Base-by-base conservation (phyloP, 2,888 invertebrate species). In the Lepidochitona cinerea region DNA sequence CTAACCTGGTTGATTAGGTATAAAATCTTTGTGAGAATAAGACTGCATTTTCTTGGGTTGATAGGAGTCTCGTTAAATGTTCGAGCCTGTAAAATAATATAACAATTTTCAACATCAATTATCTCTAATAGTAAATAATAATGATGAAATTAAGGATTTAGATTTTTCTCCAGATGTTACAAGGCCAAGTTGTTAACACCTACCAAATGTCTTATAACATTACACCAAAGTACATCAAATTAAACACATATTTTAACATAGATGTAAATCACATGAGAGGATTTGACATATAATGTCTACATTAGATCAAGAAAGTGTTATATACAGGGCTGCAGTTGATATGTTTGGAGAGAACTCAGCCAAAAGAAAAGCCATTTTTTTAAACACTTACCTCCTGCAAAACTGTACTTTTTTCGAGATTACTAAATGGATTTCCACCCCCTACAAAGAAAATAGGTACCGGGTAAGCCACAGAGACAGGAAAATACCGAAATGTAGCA, bases 21-120 rank as follows among this genome's bases (percentile, higher is more conserved):
- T 32, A 99, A 92, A 80, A 99, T 95, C 92, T 99, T 99, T 77
- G 98, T 97, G 81, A 99, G 92, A 89, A 99, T 98, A 84, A 95
- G 95, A 41, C 95, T 95, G 92, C 99, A 99, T 95, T 97, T 99
- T 91, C 96, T 93, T 4, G 97, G 96, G 92, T 99, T 98, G 1
- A 99, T 96, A 1, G 98, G 97, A 0, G 98, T 97, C 85, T 99
- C 98, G 90, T 99, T 99, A 91, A 99, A 99, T 71, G 96, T 96
- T 64, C 99, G 93, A 0, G 98, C 96, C 93, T 92, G 79, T 72
- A 88, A 81, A 72, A 65, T 36, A 35, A 66, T 3, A 29, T 14
- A 9, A 12, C 7, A 9, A 65, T 65, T 12, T 32, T 12, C 9
- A 23, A 35, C 23, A 66, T 4, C 35, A 72, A 9, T 32, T 54